phyloP scores from a whole-genome alignment of 2,888 invertebrate species.

The Perizoma flavofasciatum region DNA sequence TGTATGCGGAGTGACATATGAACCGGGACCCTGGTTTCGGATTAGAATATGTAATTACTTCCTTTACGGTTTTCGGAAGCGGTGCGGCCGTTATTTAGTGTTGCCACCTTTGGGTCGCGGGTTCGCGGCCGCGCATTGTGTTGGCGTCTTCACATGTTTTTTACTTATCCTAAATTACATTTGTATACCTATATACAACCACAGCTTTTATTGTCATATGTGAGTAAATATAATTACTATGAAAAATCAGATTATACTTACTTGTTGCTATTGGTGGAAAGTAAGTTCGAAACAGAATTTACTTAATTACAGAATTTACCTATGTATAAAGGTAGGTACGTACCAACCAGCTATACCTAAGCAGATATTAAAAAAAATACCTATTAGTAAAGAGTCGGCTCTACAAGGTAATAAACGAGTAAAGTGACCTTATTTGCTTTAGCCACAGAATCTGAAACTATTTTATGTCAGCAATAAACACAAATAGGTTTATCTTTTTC shows the following conservation, averaged over 20 bases:
- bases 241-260: no score
- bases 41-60: slow-evolving; percentile 84
- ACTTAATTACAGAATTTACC: no score
- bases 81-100: slow-evolving; percentile 65
- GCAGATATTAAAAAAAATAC: no score
- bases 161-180: slow-evolving; percentile 25
- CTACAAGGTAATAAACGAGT: slow-evolving; percentile 6
- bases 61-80: slow-evolving; percentile 82
- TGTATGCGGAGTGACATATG: slow-evolving; percentile 78
- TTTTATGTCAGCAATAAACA: slow-evolving; percentile 23
- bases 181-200: slow-evolving; percentile 17
- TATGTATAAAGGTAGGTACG: no score
- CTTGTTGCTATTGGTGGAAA: no score
- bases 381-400: not conserved
- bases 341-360: no score
- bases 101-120: slow-evolving; percentile 58
- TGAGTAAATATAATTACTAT: no score
- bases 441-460: slow-evolving; percentile 11
- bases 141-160: slow-evolving; percentile 43
- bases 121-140: slow-evolving; percentile 42
- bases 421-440: slow-evolving; percentile 21
- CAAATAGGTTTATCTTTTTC: slow-evolving; percentile 39
- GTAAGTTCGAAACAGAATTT: no score
- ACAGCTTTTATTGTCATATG: slow-evolving; percentile 3
- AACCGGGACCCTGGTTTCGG: slow-evolving; percentile 74